Evolutionary conservation across 37 sponge, comb jelly and placozoan species (phyloP).

Genomic region (Chondrilla cf. caribensis): DNA sequence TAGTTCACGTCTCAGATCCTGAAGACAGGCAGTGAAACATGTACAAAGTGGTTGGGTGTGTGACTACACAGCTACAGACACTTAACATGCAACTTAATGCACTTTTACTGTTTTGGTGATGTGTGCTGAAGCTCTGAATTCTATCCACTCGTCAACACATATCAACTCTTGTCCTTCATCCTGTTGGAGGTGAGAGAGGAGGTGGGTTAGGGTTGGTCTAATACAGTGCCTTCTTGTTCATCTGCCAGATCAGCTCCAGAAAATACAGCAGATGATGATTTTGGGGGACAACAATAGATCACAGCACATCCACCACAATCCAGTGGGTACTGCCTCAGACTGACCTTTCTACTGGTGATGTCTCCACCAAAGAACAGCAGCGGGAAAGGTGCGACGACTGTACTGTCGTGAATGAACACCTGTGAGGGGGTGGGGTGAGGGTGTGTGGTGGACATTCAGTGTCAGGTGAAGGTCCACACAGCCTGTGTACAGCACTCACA

Average conservation of each 20-base stretch:
- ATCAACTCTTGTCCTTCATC: slow-evolving; percentile 56
- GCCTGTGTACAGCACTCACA: slow-evolving; percentile 35
- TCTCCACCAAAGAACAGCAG: slow-evolving; percentile 84
- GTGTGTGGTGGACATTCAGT: neutral
- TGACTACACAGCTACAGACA: no score
- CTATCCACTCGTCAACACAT: slow-evolving; percentile 66
- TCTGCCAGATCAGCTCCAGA: no score
- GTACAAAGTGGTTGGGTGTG: neutral
- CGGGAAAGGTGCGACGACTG: slow-evolving; percentile 69
- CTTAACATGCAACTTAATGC: no score
- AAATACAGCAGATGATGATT: no score
- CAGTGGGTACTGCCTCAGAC: no score
- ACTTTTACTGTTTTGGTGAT: slow-evolving; percentile 66
- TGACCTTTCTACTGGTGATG: slow-evolving; percentile 34
- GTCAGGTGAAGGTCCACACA: neutral
- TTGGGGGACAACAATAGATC: no score
- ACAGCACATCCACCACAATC: neutral
- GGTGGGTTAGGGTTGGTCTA: neutral
- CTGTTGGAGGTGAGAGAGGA: neutral
- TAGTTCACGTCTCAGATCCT: slow-evolving; percentile 67
- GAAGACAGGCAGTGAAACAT: neutral
- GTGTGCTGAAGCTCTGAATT: slow-evolving; percentile 59
- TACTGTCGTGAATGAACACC: slow-evolving; percentile 64
- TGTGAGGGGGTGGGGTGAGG: neutral
- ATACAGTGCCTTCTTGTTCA: neutral